These are phyloP conservation scores for Aphis gossypii DNA, from an alignment of 1,140 invertebrate genomes.

Conservation along the genomic window DNA sequence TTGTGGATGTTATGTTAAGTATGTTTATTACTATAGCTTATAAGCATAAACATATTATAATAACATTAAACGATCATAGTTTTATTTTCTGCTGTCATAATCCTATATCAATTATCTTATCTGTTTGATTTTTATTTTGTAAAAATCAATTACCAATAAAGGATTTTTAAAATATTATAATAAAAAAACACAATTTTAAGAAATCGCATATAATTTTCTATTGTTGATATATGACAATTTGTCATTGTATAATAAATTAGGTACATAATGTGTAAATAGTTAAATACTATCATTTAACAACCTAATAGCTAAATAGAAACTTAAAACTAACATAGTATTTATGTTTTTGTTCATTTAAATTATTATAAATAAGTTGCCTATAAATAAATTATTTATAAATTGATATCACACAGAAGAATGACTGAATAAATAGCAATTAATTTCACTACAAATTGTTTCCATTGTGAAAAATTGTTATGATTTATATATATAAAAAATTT, in stretches of 20 bases:
- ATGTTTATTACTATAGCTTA: neutral
- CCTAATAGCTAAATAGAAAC: constrained; percentile 53
- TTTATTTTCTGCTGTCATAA: neutral
- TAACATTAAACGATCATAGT: neutral
- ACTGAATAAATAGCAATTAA: constrained; percentile 57
- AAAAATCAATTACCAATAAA: neutral
- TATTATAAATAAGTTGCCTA: constrained; percentile 54
- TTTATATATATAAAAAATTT: neutral
- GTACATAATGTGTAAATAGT: constrained; percentile 54
- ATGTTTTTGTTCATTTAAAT: constrained; percentile 57
- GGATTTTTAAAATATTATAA: neutral
- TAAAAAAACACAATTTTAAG: constrained; percentile 49
- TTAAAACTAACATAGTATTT: constrained; percentile 52
- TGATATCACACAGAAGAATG: constrained; percentile 56
- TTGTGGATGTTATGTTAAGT: neutral
- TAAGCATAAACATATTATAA: neutral
- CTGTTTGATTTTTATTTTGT: neutral
- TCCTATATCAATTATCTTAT: neutral
- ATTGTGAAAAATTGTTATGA: constrained; percentile 37
- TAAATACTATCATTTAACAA: constrained; percentile 56
- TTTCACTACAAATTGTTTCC: constrained; percentile 48
- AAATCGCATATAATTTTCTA: constrained; percentile 54
- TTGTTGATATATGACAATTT: constrained; percentile 48
- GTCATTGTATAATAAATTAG: constrained; percentile 55
- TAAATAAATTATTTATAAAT: constrained; percentile 54